Evolutionary conservation across 2,888 invertebrate species (phyloP), one percentile per base, ranked within the genome.

Genomic region (Callosobruchus maculatus): DNA sequence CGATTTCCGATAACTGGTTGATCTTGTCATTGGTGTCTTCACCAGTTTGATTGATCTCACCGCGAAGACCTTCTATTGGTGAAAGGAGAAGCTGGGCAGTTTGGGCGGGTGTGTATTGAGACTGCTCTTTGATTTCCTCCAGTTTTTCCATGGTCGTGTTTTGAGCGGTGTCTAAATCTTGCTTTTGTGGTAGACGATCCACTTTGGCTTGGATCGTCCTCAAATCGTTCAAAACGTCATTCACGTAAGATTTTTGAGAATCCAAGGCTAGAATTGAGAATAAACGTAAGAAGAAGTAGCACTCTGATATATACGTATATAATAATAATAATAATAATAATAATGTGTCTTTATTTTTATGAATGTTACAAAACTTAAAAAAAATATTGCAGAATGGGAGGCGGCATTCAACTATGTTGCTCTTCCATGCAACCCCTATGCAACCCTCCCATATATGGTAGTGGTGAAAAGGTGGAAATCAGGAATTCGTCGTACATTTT

Each of bases 131-230:
- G 21, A 80, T 75, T 74, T 81, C 78, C 67, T 79, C 78, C 20
- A 82, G 66, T 72, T 80, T 78, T 21, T 72, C 70, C n/a, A 79
- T 13, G 0, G 93, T 93, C 72, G 90, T 88, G 84, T 94, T 94
- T 76, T 90, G 89, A 31, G 90, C 83, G 18, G 87, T 85, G 74
- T 90, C 88, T 0, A 93, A 84, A 75, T 92, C 91, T 0, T 85
- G 82, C 20, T 86, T 85, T 3, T 88, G 85, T 3, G 91, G 90
- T 68, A 91, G 76, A 30, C 79, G 77, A 22, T 77, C 75, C 22
- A 86, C 74, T 78, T 84, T 82, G n/a, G 78, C 74, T 70, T 82
- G 79, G 22, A 85, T 76, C 3, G 76, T 75, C 79, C 82, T 82
- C 0, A 87, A 74, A 70, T 85, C 85, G 1, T 80, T 76, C 70